Evolutionary conservation across 2,888 invertebrate genomes (phyloP).

Genomic region (Mechanitis mazaeus): DNA sequence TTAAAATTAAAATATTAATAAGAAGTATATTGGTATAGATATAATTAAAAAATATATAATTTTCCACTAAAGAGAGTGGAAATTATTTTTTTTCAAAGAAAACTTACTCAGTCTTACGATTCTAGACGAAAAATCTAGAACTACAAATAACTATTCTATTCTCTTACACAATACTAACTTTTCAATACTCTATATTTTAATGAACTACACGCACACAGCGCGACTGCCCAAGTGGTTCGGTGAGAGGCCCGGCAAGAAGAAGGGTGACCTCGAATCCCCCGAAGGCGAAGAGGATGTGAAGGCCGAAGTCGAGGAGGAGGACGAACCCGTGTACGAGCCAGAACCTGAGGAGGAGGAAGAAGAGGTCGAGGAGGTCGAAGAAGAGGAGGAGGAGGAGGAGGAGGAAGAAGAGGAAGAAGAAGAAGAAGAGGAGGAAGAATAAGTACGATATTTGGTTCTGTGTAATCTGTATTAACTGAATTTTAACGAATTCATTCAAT

Average conservation of each 20-base stretch:
- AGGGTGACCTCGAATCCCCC: conserved; percentile 91
- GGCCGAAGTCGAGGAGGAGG: conserved; percentile 83
- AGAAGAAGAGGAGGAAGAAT: conserved; percentile 74
- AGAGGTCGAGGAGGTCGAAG: conserved; percentile 81
- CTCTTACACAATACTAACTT: not conserved
- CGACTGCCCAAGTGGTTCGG: conserved; percentile 97
- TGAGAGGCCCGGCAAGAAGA: conserved; percentile 94
- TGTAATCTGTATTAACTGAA: too few species aligned
- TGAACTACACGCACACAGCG: conserved; percentile 72
- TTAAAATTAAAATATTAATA: too few species aligned
- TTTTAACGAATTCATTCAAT: too few species aligned
- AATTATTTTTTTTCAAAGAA: too few species aligned
- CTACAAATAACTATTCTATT: too few species aligned
- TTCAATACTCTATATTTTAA: not conserved
- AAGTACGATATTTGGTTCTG: not conserved
- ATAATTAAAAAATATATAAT: too few species aligned
- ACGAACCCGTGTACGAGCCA: conserved; percentile 80
- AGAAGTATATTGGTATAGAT: too few species aligned
- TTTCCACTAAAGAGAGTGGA: too few species aligned
- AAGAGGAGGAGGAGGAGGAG: conserved; percentile 85
- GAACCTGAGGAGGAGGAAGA: conserved; percentile 86
- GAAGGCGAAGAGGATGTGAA: conserved; percentile 93
- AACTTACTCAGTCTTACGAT: too few species aligned
- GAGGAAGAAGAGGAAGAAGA: conserved; percentile 85
- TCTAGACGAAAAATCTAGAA: too few species aligned